A percentile compares a stretch with the other conserved stretches of the same genome.
These are phyloP conservation scores for Pygoscelis antarcticus DNA, from an alignment of 2,113 vertebrate genomes.

Conservation along the genomic window DNA sequence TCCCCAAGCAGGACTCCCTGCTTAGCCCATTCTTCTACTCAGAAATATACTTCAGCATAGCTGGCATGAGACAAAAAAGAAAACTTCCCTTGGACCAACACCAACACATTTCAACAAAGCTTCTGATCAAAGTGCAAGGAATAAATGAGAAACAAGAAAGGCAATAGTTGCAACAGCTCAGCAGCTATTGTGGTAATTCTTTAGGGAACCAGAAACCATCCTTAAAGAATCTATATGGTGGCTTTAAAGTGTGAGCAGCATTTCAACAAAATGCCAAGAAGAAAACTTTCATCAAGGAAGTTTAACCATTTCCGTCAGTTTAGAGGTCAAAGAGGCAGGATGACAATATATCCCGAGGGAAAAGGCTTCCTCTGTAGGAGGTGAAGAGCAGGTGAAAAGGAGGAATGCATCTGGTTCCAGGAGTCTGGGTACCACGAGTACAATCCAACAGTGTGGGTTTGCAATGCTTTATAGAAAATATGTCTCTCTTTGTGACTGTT, in stretches of 20 bases:
- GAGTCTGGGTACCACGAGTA: neutral
- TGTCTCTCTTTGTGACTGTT: neutral
- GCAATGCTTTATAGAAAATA: neutral
- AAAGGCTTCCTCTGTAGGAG: neutral
- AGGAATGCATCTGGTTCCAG: neutral
- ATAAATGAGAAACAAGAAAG: slow-evolving; percentile 38
- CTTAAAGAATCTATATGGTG: slow-evolving; percentile 11
- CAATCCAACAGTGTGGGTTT: neutral
- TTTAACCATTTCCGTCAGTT: neutral
- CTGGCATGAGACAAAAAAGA: slow-evolving; percentile 50
- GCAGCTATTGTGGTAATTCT: slow-evolving; percentile 32
- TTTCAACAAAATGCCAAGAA: slow-evolving; percentile 18
- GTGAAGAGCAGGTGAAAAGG: slow-evolving; percentile 19
- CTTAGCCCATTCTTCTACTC: slow-evolving; percentile 36
- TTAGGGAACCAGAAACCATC: slow-evolving; percentile 1
- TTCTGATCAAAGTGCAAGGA: slow-evolving; percentile 41
- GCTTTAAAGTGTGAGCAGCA: neutral
- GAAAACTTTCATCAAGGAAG: neutral
- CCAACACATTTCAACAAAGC: slow-evolving; percentile 39
- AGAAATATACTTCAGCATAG: slow-evolving; percentile 14
- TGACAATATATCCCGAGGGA: neutral
- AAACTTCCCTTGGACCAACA: slow-evolving; percentile 41
- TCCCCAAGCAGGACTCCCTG: slow-evolving; percentile 30
- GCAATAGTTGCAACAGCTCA: slow-evolving; percentile 17
- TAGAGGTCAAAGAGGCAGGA: neutral